phyloP scores from a whole-genome alignment of 1,140 invertebrate species.

The Bombus breviceps region DNA sequence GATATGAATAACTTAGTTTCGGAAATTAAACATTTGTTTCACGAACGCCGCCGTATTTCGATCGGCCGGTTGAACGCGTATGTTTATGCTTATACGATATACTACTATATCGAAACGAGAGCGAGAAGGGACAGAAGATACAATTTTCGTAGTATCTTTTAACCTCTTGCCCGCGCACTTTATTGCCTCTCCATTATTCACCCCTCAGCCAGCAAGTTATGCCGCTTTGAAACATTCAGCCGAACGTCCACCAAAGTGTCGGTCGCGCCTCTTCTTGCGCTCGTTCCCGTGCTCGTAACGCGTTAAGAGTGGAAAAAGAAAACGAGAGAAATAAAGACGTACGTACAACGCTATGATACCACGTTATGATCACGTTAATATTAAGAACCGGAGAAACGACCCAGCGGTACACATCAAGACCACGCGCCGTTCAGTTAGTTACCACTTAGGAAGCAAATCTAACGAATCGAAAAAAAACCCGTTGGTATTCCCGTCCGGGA shows the following conservation, averaged over 20 bases:
- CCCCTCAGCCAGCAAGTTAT: constrained; percentile 26
- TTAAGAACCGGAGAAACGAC: neutral
- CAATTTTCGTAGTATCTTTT: constrained; percentile 40
- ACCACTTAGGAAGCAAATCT: no score
- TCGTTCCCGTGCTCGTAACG: constrained; percentile 30
- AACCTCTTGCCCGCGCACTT: constrained; percentile 30
- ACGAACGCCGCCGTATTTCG: neutral
- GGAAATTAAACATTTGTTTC: constrained; percentile 50
- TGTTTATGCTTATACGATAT: neutral
- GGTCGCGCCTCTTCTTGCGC: constrained; percentile 28
- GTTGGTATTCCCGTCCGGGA: neutral
- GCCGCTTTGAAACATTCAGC: constrained; percentile 40
- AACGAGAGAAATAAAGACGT: neutral
- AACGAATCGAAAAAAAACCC: neutral
- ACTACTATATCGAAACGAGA: neutral
- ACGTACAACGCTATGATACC: neutral
- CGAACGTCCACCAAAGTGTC: constrained; percentile 41
- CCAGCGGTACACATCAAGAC: neutral
- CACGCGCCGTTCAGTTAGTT: no score
- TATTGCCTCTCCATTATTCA: constrained; percentile 47
- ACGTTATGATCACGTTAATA: no score
- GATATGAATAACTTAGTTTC: constrained; percentile 40
- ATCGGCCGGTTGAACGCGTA: neutral
- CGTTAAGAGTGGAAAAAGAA: neutral
- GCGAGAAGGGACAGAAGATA: neutral